Evolutionary conservation across 2,888 invertebrate species (phyloP).

Genomic region (Ichneumon xanthorius): DNA sequence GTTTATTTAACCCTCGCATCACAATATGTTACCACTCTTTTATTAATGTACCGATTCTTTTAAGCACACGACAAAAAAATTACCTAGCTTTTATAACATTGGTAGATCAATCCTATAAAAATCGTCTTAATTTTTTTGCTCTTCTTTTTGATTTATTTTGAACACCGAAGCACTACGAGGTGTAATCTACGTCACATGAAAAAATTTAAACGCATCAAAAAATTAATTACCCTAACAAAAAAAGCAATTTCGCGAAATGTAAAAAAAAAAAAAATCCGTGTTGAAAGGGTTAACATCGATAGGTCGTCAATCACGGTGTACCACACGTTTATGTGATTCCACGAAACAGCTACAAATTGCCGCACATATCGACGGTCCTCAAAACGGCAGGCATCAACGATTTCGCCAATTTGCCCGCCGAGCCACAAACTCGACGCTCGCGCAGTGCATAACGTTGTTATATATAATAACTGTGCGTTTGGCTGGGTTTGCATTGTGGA

Average conservation of each 20-base stretch:
- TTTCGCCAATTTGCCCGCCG: background rate
- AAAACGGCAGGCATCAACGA: background rate
- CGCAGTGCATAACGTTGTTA: background rate
- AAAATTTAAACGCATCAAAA: too few relatives aligned
- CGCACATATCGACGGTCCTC: background rate
- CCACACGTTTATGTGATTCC: background rate
- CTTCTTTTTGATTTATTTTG: too few relatives aligned
- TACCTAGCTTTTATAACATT: background rate
- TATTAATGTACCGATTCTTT: background rate
- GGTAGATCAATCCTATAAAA: too few relatives aligned
- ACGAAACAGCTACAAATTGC: conserved; percentile 12
- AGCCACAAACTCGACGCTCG: background rate
- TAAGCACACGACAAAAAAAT: too few relatives aligned
- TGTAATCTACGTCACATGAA: too few relatives aligned
- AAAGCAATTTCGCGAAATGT: too few relatives aligned
- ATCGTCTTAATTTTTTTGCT: too few relatives aligned
- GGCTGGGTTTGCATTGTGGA: background rate
- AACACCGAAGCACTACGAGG: too few relatives aligned
- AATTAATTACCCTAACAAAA: too few relatives aligned
- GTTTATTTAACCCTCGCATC: background rate
- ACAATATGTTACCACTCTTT: background rate
- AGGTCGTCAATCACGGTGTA: background rate
- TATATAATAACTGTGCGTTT: background rate
- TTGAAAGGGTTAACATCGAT: background rate
- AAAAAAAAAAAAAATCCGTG: background rate